Evolutionary conservation across 1,140 invertebrate genomes (phyloP).

Genomic region (Hypothenemus hampei): DNA sequence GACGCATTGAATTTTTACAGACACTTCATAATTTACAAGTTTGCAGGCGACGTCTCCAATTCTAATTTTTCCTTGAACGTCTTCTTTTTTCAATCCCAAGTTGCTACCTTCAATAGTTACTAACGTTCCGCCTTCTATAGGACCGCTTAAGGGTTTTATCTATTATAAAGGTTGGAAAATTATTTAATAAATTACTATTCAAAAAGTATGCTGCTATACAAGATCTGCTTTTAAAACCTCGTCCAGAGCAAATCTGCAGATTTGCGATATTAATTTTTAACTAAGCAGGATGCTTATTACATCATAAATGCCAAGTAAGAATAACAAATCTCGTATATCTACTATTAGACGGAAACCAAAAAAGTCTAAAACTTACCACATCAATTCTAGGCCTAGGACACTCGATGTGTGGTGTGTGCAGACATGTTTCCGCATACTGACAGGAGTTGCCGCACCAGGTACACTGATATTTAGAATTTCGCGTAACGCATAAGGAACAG

Average conservation of each 20-base stretch:
- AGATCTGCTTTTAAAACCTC: too few species aligned
- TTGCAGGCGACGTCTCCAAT: slow-evolving; percentile 87
- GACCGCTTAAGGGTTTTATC: slow-evolving; percentile 91
- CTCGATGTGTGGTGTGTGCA: slow-evolving; percentile 65
- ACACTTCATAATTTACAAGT: slow-evolving; percentile 85
- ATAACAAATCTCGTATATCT: neutral
- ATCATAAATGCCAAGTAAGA: neutral
- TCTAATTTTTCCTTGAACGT: slow-evolving; percentile 85
- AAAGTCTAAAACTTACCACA: slow-evolving; percentile 64
- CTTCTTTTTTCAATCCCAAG: slow-evolving; percentile 83
- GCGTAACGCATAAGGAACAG: slow-evolving; percentile 88
- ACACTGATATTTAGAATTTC: slow-evolving; percentile 82
- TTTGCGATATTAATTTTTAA: too few species aligned
- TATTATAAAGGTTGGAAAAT: slow-evolving; percentile 39
- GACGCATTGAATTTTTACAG: slow-evolving; percentile 83
- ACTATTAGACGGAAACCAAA: neutral
- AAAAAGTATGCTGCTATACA: too few species aligned
- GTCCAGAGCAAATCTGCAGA: too few species aligned
- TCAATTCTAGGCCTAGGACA: slow-evolving; percentile 91
- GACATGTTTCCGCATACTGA: slow-evolving; percentile 76
- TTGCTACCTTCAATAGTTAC: slow-evolving; percentile 96
- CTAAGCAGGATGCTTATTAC: too few species aligned
- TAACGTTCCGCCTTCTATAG: slow-evolving; percentile 91
- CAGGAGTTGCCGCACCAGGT: slow-evolving; percentile 89
- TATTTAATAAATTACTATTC: neutral